Conservation (phyloP, 2,113 vertebrate species). For the Trinectes maculatus region DNA sequence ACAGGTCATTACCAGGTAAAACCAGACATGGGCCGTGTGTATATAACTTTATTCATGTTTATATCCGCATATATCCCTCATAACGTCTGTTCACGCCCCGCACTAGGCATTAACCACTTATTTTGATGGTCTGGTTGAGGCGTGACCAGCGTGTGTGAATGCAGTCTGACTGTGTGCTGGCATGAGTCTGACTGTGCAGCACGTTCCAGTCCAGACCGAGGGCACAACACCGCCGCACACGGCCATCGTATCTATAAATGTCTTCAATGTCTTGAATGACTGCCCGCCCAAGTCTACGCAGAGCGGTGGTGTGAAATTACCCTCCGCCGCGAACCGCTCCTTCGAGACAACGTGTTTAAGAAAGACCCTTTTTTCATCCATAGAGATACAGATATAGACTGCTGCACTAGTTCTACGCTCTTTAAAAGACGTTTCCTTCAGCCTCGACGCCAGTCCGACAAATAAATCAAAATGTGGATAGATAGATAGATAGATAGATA, state of each 20-base stretch:
- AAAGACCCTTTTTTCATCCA: not conserved
- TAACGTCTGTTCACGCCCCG: no score
- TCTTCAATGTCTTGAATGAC: constrained; percentile 6
- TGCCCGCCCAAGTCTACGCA: not conserved
- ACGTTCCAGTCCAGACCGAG: constrained; percentile 1
- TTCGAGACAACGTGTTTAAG: not conserved
- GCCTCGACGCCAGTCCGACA: not conserved
- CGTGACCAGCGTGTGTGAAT: no score
- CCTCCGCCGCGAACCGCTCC: not conserved
- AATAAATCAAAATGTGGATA: not conserved
- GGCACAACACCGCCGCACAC: not conserved
- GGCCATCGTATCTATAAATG: constrained; percentile 25
- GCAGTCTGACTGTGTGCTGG: constrained; percentile 7
- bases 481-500: not conserved
- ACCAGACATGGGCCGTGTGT: not conserved
- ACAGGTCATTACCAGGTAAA: not conserved
- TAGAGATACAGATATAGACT: no score
- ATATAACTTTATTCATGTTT: no score
- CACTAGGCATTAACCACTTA: no score
- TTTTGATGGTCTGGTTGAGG: no score
- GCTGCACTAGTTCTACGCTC: no score
- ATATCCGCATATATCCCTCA: no score
- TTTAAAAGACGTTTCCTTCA: not conserved
- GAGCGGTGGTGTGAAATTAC: constrained; percentile 1
- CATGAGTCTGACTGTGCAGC: not conserved